A percentile compares a stretch with the other conserved stretches of the same genome.
Evolutionary conservation across 2,888 invertebrate species (phyloP).

Genomic region (Agriopis leucophaearia): DNA sequence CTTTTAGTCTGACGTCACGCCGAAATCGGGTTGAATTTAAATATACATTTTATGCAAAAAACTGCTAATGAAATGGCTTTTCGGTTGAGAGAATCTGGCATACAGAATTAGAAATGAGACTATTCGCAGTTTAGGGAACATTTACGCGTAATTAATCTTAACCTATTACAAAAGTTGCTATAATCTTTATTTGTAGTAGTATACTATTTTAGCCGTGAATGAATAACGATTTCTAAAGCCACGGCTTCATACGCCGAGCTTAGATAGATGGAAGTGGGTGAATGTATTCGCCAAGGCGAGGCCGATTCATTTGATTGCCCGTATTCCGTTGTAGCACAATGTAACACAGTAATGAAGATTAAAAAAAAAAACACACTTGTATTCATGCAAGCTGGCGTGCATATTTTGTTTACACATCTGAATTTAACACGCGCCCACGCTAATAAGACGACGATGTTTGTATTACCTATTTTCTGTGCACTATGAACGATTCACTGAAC

Average conservation of each 20-base stretch:
- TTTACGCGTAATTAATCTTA: slow-evolving; percentile 4
- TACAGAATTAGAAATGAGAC: slow-evolving; percentile 8
- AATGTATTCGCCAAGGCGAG: slow-evolving; percentile 60
- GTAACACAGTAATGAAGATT: slow-evolving; percentile 25
- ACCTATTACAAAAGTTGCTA: background rate
- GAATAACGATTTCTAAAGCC: slow-evolving; percentile 19
- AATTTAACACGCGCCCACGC: slow-evolving; percentile 16
- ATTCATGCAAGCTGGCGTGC: slow-evolving; percentile 6
- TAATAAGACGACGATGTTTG: slow-evolving; percentile 5
- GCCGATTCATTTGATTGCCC: slow-evolving; percentile 60
- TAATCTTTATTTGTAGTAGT: background rate
- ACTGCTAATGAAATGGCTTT: slow-evolving; percentile 26
- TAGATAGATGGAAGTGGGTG: slow-evolving; percentile 52
- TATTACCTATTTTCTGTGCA: slow-evolving; percentile 6
- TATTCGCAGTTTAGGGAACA: slow-evolving; percentile 8
- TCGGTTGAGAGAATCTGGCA: slow-evolving; percentile 18
- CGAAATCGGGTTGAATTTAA: slow-evolving; percentile 46
- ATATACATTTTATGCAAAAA: slow-evolving; percentile 37
- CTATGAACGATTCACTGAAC: background rate
- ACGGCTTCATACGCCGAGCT: slow-evolving; percentile 21
- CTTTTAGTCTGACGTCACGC: slow-evolving; percentile 46
- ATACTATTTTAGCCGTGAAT: background rate
- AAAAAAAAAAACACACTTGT: slow-evolving; percentile 4
- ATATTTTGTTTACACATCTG: slow-evolving; percentile 9
- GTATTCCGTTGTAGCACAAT: slow-evolving; percentile 32